Conservation (phyloP, 2,797 vertebrate species). For the Pachyuromys duprasi region DNA sequence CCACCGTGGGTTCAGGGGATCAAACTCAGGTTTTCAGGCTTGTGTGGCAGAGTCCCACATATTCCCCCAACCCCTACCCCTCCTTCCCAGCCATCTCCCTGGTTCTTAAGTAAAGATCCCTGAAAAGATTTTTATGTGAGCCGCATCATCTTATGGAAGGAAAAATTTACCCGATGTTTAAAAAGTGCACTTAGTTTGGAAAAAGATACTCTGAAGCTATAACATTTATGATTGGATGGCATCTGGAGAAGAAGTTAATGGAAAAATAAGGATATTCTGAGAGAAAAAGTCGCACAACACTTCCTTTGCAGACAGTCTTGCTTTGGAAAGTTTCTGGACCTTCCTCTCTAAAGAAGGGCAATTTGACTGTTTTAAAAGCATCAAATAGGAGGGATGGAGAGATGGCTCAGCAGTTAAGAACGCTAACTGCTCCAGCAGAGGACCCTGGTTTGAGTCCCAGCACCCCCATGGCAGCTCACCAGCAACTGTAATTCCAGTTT, state of each 20-base stretch:
- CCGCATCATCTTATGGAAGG: not conserved
- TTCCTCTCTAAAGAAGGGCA: not conserved
- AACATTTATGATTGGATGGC: not conserved
- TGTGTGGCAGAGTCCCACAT: not conserved
- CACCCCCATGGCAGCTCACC: not conserved
- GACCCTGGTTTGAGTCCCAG: not conserved
- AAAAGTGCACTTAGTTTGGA: not conserved
- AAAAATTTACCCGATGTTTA: conserved; percentile 21
- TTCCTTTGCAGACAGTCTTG: conserved; percentile 20
- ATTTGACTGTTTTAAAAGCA: conserved; percentile 4
- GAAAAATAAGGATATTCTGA: not conserved
- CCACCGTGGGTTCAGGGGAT: not conserved
- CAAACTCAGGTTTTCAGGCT: not conserved
- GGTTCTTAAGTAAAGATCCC: not conserved
- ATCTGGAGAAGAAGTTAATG: not conserved
- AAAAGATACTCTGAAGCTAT: not conserved
- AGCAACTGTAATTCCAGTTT: not conserved
- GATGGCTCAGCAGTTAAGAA: not conserved
- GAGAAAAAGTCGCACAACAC: not conserved
- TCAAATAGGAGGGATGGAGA: not conserved
- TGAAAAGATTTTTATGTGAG: not conserved
- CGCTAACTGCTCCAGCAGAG: not conserved
- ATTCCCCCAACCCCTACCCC: too few relatives aligned
- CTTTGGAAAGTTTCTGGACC: conserved; percentile 26
- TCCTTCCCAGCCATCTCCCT: not conserved